Evolutionary conservation across 2,113 vertebrate species (phyloP), one percentile per base, ranked within the genome.

Genomic region (Caretta caretta): DNA sequence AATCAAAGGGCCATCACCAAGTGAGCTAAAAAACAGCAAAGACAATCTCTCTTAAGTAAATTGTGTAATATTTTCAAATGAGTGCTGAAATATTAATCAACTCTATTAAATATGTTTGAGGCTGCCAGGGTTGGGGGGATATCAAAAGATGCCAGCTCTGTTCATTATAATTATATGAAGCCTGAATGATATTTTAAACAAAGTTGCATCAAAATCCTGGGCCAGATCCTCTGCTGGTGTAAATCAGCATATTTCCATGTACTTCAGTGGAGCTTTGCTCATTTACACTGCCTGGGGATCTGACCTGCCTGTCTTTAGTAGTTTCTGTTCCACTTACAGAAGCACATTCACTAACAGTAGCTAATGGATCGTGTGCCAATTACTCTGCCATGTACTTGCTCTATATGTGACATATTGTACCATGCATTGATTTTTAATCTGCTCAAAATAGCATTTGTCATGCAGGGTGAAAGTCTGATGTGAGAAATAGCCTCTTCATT

Each of bases 391-490:
- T 46, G 85, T 53, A 86, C 92, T 87, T 93, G 94, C 94, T 96
- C 97, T 96, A 79, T 93, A 84, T 83, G 87, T 96, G 97, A 95
- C 96, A 96, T 96, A 97, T 87, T 97, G 96, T 95, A 59, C 80
- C 87, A 38, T 59, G 94, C 96, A 96, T 95, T 96, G 97, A 97
- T 97, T 97, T 97, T 97, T 97, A 97, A 97, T 97, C 96, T 97
- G 95, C 85, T 97, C 95, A 91, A 76, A 50, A 91, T 46, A 93
- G 91, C 91, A 95, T 97, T 97, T 97, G 90, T 98, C 95, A 96
- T 92, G 91, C 90, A 92, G 91, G 76, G 53, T 80, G 95, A 91
- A 95, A 94, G 85, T 84, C 90, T 82, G 83, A 88, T 91, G 95
- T 96, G 95, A 97, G 91, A 97, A 97, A 97, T 92, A 83, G 96